Evolutionary conservation across 2,113 vertebrate species (phyloP).

Genomic region (rabbit (Oryctolagus cuniculus)): DNA sequence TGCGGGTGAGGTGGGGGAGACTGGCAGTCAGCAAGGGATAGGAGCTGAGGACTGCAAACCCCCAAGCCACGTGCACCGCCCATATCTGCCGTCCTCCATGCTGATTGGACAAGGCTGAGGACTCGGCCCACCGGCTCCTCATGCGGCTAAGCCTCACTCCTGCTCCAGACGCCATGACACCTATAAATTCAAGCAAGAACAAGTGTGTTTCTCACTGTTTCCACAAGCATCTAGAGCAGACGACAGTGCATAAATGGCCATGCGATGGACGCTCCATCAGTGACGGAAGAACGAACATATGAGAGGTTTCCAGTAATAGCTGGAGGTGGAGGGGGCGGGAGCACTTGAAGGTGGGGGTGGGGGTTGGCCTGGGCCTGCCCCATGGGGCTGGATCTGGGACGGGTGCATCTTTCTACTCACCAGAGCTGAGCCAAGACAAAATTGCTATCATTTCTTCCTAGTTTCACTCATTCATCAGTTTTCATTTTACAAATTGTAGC

Average conservation of each 20-base stretch:
- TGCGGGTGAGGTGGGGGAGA: too few relatives aligned
- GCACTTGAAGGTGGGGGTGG: too few relatives aligned
- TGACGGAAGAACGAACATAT: too few relatives aligned
- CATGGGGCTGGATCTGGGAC: not conserved
- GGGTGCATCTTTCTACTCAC: too few relatives aligned
- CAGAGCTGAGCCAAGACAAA: not conserved
- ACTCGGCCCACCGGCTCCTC: too few relatives aligned
- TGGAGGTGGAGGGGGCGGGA: not conserved
- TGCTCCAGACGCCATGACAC: not conserved
- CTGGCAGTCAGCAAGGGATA: too few relatives aligned
- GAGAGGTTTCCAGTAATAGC: not conserved
- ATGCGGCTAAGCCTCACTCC: too few relatives aligned
- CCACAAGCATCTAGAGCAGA: not conserved
- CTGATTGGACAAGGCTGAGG: too few relatives aligned
- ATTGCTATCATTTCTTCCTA: not conserved
- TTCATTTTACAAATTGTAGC: not conserved
- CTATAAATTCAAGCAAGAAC: not conserved
- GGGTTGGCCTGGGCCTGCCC: accelerated
- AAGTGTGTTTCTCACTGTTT: not conserved
- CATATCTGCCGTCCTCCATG: too few relatives aligned
- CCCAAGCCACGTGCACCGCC: too few relatives aligned
- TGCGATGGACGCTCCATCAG: accelerated
- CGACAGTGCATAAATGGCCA: not conserved
- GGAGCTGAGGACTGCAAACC: too few relatives aligned
- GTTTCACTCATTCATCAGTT: not conserved